A percentile compares a stretch with the other conserved stretches of the same genome.
phyloP scores from a whole-genome alignment of 2,113 vertebrate genomes.

The Aldabrachelys gigantea region DNA sequence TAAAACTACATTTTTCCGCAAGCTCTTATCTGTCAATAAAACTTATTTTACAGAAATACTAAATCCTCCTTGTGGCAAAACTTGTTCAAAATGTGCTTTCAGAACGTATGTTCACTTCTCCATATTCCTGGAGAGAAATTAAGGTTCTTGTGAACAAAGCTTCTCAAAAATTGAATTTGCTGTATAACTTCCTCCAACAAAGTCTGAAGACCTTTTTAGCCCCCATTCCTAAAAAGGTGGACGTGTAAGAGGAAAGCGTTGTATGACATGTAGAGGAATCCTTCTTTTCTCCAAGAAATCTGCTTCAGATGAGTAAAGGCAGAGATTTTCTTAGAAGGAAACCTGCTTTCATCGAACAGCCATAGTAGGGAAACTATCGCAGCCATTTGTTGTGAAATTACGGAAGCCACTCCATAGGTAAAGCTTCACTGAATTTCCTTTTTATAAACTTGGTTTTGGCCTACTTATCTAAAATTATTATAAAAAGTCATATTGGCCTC shows the following conservation, averaged over 20 bases:
- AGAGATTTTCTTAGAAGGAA: neutral
- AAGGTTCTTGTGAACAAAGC: neutral
- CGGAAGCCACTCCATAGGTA: neutral
- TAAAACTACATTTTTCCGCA: neutral
- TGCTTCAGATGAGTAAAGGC: neutral
- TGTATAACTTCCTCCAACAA: neutral
- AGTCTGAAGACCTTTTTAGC: neutral
- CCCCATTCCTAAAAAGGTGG: neutral
- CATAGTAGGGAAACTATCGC: neutral
- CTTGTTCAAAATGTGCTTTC: neutral
- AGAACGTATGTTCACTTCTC: neutral
- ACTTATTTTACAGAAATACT: neutral
- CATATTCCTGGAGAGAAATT: fast-evolving
- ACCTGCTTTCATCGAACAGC: neutral
- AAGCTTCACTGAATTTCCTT: neutral
- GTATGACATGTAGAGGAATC: neutral
- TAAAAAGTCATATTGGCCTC: neutral
- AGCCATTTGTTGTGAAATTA: neutral
- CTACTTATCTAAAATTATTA: neutral
- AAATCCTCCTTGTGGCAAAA: neutral
- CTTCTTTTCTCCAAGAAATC: neutral
- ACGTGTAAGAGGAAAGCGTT: neutral
- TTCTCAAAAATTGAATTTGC: neutral
- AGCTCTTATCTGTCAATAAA: neutral
- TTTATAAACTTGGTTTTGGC: neutral